Evolutionary conservation across 64 coral and sea anemone species (phyloP).

Genomic region (Acropora yongei): DNA sequence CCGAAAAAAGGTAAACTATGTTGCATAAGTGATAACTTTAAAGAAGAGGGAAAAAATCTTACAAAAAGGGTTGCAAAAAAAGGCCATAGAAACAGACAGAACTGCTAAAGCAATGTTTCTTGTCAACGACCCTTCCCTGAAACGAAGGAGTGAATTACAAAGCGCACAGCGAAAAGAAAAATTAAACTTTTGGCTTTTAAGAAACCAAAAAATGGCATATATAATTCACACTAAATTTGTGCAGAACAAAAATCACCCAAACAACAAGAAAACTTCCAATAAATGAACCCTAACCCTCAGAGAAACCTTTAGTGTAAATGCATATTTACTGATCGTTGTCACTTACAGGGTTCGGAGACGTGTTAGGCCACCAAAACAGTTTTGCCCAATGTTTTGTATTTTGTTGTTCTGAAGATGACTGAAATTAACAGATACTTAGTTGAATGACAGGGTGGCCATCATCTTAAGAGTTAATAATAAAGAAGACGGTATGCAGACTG

Average conservation of each 20-base stretch:
- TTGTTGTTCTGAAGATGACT: conserved; percentile 75
- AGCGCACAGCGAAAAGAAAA: neutral
- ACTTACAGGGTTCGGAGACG: conserved; percentile 71
- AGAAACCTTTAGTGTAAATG: neutral
- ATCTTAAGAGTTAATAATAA: too few relatives aligned
- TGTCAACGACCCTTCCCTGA: too few relatives aligned
- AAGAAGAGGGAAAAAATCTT: neutral
- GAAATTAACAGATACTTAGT: neutral
- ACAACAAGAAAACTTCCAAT: too few relatives aligned
- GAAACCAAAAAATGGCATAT: neutral
- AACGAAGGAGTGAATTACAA: too few relatives aligned
- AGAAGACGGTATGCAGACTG: too few relatives aligned
- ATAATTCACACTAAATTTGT: neutral
- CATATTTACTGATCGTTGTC: neutral
- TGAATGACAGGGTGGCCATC: too few relatives aligned
- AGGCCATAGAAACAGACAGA: neutral
- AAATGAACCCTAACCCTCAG: too few relatives aligned
- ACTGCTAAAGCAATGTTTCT: too few relatives aligned
- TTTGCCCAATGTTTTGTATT: conserved; percentile 88
- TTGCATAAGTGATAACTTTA: too few relatives aligned
- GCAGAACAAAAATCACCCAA: too few relatives aligned
- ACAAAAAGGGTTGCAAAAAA: neutral
- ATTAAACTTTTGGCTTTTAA: neutral
- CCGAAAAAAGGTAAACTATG: too few relatives aligned
- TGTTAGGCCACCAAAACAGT: conserved; percentile 59